Evolutionary conservation across 1,140 invertebrate genomes (phyloP), one percentile per base, ranked within the genome.

Genomic region (Brachionus angularis): DNA sequence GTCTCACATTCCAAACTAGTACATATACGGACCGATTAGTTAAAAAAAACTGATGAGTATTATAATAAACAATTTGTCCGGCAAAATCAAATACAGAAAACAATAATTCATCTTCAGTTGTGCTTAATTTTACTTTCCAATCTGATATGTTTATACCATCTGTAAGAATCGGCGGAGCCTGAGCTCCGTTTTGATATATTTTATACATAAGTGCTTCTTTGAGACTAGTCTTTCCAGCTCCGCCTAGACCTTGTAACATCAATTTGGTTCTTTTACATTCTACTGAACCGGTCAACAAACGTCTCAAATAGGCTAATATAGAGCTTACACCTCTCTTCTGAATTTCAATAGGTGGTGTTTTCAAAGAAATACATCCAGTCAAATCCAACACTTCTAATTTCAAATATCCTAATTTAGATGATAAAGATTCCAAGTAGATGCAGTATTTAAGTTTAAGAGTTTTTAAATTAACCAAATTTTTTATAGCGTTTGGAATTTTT

Each of bases 11-110:
- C 79, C 79, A 81, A 29, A 79, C 74, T n/a, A 81, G 72, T 7
- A 81, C 49, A 64, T 81, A 81, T 12, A 80, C 76, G 1, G 80
- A 79, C 18, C 78, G 75, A 23, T 78, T 77, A 0, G 79, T 78
- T 58, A 81, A 73, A 75, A 81, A 81, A 75, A 81, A 81, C 76
- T 81, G 80, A 73, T 81, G 80, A 23, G 80, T 81, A 73, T 81
- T 80, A 72, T 81, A 81, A 72, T 81, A 81, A 4, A 81, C 78
- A n/a, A 76, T 78, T 70, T 81, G 80, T 12, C 80, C 80, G 72
- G 80, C 80, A 76, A 81, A 81, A 73, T 81, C 80, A 80, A 23
- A 78, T 75, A 73, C 77, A 77, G 74, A 75, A 80, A 3, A 73
- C 42, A 14, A 73, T 75, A 31, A 79, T 47, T 55, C 16, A 4